Evolutionary conservation across 2,113 vertebrate species (phyloP).

Genomic region (Cisticola juncidis): DNA sequence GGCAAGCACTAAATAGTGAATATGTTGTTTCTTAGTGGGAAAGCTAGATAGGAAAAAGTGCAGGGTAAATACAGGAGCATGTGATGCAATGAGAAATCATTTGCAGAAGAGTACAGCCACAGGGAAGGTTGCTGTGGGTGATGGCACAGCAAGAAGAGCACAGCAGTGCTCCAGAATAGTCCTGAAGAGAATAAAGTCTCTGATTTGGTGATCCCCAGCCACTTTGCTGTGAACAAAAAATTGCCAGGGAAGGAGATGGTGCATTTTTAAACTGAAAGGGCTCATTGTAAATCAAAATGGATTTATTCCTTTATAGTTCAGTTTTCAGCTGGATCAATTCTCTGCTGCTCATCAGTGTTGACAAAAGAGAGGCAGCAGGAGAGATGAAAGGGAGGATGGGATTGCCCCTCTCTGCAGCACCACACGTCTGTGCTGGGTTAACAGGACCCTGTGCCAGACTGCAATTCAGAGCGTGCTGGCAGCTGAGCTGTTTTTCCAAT

Average conservation of each 20-base stretch:
- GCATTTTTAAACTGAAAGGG: background rate
- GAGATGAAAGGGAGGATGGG: background rate
- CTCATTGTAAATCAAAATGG: background rate
- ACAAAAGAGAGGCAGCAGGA: slow-evolving; percentile 9
- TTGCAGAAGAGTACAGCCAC: background rate
- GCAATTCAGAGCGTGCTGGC: background rate
- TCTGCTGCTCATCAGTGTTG: background rate
- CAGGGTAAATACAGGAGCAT: background rate
- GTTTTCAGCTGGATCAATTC: slow-evolving; percentile 30
- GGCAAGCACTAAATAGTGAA: background rate
- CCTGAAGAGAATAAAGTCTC: background rate
- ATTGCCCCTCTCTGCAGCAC: background rate
- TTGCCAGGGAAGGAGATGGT: background rate
- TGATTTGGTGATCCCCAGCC: background rate
- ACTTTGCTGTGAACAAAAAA: background rate
- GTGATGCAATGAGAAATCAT: background rate
- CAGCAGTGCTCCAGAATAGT: background rate
- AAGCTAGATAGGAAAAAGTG: background rate
- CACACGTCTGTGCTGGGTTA: background rate
- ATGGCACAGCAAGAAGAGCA: background rate
- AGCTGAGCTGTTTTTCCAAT: background rate
- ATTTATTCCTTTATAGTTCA: slow-evolving; percentile 14
- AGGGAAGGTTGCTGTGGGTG: background rate
- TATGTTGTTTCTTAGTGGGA: background rate
- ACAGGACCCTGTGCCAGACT: background rate